Evolutionary conservation across 2,797 vertebrate genomes (phyloP).

Genomic region (Eremophila alpestris): DNA sequence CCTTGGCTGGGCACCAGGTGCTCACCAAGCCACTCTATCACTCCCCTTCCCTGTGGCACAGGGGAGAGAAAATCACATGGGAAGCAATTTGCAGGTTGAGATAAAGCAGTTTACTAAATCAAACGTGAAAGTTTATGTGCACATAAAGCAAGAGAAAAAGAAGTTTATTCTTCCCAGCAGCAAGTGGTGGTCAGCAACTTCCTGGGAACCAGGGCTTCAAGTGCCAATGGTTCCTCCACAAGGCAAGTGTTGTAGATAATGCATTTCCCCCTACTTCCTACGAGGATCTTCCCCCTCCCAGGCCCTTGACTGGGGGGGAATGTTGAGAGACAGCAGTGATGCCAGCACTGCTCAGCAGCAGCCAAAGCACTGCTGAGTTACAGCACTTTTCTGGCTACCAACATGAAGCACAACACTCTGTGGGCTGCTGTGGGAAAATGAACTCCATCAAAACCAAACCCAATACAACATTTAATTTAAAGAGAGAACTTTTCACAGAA

Average conservation of each 20-base stretch:
- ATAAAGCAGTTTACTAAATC: background rate
- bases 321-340: background rate
- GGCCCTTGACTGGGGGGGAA: background rate
- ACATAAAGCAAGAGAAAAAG: background rate
- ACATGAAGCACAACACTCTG: fast-evolving
- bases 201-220: background rate
- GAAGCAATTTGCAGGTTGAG: background rate
- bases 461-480: background rate
- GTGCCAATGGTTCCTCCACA: fast-evolving
- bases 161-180: background rate
- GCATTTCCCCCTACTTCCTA: background rate
- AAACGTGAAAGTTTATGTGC: fast-evolving
- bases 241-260: background rate
- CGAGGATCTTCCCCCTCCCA: background rate
- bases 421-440: background rate
- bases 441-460: background rate
- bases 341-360: background rate
- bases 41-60: background rate
- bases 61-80: background rate
- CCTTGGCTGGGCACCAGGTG: background rate
- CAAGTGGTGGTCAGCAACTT: background rate
- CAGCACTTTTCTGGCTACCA: background rate
- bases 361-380: background rate
- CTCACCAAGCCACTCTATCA: background rate
- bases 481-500: background rate